Evolutionary conservation across 2,888 invertebrate species (phyloP).

Genomic region (Rutpela maculata): DNA sequence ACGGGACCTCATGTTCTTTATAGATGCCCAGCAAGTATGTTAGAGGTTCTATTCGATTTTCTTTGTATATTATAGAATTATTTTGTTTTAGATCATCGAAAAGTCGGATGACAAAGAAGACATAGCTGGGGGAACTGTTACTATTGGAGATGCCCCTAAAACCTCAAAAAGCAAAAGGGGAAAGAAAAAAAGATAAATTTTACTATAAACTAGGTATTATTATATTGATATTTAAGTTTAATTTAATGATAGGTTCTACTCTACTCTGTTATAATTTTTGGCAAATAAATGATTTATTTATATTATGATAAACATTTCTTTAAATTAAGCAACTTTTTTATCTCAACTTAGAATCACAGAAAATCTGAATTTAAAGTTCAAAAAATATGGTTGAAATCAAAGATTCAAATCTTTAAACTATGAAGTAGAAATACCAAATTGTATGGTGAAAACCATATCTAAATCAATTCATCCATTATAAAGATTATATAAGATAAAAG

Average conservation of each 20-base stretch:
- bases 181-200: constrained; percentile 56
- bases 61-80: not conserved
- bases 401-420: no score
- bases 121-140: constrained; percentile 79
- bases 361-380: no score
- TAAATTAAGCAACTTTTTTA: not conserved
- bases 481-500: no score
- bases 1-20: constrained; percentile 96
- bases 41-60: not conserved
- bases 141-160: constrained; percentile 74
- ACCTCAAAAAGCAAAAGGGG: constrained; percentile 59
- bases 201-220: not conserved
- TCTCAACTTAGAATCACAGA: no score
- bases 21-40: constrained; percentile 85
- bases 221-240: not conserved
- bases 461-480: no score
- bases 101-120: constrained; percentile 77
- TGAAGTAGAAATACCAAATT: no score
- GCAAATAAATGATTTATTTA: constrained; percentile 28
- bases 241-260: constrained; percentile 25
- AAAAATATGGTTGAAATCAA: no score
- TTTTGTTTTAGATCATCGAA: constrained; percentile 71
- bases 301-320: not conserved
- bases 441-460: no score
- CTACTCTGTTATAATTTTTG: constrained; percentile 13